Base-by-base conservation (phyloP, 2,113 vertebrate genomes). In the Sus scrofa region DNA sequence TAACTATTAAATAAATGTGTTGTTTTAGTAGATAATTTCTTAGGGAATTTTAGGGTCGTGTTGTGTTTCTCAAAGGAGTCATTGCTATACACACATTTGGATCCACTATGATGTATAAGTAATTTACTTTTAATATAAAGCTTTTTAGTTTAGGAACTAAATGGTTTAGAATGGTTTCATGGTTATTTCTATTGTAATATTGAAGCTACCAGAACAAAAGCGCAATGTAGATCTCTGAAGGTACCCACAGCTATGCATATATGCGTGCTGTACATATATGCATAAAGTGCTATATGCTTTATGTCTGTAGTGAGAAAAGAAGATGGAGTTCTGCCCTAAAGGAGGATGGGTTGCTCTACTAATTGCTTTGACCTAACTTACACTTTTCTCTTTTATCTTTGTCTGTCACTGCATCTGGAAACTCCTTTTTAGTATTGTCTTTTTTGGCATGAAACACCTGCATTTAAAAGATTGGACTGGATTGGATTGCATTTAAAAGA, bases 11-110 rank as follows among this genome's bases (percentile, higher is more conserved):
- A 30, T 82, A 89, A 77, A 4, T 67, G 13, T 73, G 7, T 24
- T 77, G 27, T 71, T 89, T 93, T 15, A 52, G 34, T 60, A 84
- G 26, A 62, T 95, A 2, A 52, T 95, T 93, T 91, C 14, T 56
- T 37, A 50, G 60, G n/a, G 14, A 91, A 34, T 95, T 86, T 63
- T 39, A 32, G 50, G 15, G 2, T 78, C 93, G 18, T 14, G 3
- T 32, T 86, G 0, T 87, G 2, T 91, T 83, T 84, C 14, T 87
- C 62, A 52, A 81, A 11, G 86, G 19, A 83, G 3, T 70, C 7
- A 68, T 71, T 63, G 7, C 68, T 20, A 2, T 37, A 32, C 19
- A 67, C 10, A 71, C 22, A 15, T 58, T 32, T 37, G 50, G 22
- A 83, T 83, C 39, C 7, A 22, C 50, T 63, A 14, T 34, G 50